Conservation (phyloP, 2,797 vertebrate species). For the Sebastolobus alascanus region DNA sequence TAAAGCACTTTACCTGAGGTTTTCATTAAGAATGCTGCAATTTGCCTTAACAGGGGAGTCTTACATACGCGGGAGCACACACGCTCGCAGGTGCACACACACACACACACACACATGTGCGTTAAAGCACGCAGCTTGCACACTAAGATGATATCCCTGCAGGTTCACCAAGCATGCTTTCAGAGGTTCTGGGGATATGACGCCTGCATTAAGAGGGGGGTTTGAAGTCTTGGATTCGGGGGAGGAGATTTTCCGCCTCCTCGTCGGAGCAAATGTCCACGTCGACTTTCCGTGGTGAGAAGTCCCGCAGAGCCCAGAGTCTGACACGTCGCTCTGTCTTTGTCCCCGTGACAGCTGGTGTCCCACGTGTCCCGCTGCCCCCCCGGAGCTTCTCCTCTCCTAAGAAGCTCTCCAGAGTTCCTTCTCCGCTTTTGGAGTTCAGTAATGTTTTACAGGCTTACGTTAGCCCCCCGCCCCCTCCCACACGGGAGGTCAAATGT, state of each 20-base stretch:
- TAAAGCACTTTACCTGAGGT: conserved; percentile 98
- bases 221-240: conserved; percentile 49
- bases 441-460: conserved; percentile 58
- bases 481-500: conserved; percentile 48
- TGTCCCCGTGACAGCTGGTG: conserved; percentile 18
- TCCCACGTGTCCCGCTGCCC: conserved; percentile 17
- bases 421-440: conserved; percentile 57
- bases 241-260: conserved; percentile 44
- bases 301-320: conserved; percentile 50
- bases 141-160: conserved; percentile 70
- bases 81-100: conserved; percentile 7
- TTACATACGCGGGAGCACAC: conserved; percentile 44
- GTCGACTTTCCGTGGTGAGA: conserved; percentile 23
- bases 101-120: conserved; percentile 3
- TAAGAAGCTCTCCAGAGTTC: conserved; percentile 53
- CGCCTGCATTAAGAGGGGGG: conserved; percentile 60
- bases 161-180: conserved; percentile 80
- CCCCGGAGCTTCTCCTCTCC: conserved; percentile 22
- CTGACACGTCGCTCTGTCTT: conserved; percentile 35
- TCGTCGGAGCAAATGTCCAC: conserved; percentile 37
- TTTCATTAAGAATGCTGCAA: conserved; percentile 91
- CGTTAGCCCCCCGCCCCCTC: conserved; percentile 19
- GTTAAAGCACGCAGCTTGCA: conserved; percentile 52
- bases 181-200: conserved; percentile 73
- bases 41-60: conserved; percentile 89